phyloP scores from a whole-genome alignment of 2,113 vertebrate genomes.

The Poecilia latipinna region DNA sequence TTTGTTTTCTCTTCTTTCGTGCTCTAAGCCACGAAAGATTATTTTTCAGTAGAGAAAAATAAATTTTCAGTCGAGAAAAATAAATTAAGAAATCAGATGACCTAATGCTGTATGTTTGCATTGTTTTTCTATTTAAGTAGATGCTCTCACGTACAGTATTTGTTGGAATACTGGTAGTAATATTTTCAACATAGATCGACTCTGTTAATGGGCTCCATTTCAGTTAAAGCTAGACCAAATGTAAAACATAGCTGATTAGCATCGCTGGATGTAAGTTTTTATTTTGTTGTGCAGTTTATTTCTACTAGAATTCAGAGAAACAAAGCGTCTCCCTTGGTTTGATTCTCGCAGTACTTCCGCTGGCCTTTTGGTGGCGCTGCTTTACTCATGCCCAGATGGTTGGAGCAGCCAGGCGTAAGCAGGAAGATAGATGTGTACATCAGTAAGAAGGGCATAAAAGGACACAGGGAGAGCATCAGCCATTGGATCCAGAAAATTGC shows the following conservation, averaged over 20 bases:
- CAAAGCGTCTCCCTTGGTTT: neutral
- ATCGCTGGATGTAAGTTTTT: neutral
- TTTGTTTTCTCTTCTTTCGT: neutral
- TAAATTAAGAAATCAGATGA: neutral
- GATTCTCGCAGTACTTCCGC: slow-evolving; percentile 31
- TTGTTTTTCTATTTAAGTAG: neutral
- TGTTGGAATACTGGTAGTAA: neutral
- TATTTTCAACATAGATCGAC: neutral
- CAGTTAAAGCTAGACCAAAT: neutral
- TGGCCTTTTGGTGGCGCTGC: slow-evolving; percentile 54
- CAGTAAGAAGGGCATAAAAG: slow-evolving; percentile 68
- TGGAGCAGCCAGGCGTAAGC: slow-evolving; percentile 43
- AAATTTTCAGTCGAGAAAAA: neutral
- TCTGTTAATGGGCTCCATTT: neutral
- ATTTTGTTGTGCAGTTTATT: neutral
- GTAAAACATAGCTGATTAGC: neutral
- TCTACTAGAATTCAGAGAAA: neutral
- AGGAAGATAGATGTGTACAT: slow-evolving; percentile 60
- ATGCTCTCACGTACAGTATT: neutral
- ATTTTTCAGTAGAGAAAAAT: neutral
- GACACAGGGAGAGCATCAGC: slow-evolving; percentile 30
- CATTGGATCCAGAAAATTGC: neutral
- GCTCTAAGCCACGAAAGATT: no score
- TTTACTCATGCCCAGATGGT: slow-evolving; percentile 43
- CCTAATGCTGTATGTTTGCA: neutral